Conservation (phyloP, 2,888 invertebrate species). For the Volucella zonaria region DNA sequence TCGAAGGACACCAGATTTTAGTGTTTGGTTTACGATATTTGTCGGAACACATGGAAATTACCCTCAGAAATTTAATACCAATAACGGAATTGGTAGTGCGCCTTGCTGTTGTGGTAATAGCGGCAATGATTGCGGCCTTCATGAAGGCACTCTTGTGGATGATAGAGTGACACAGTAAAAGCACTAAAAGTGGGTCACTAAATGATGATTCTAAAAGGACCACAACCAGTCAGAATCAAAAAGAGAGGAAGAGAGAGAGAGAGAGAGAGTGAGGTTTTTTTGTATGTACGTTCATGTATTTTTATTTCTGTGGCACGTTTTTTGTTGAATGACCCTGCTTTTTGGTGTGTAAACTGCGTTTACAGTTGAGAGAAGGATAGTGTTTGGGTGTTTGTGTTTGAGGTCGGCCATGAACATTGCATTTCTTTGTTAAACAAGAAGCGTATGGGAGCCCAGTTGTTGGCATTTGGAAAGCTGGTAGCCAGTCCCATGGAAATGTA, state of each 20-base stretch:
- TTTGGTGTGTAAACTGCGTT: slow-evolving; percentile 52
- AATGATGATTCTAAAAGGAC: slow-evolving; percentile 23
- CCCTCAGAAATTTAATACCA: slow-evolving; percentile 9
- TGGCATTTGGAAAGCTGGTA: background rate
- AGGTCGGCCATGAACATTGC: background rate
- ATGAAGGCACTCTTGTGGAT: slow-evolving; percentile 48
- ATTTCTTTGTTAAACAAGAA: slow-evolving; percentile 1
- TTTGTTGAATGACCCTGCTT: slow-evolving; percentile 37
- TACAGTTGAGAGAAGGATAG: slow-evolving; percentile 8
- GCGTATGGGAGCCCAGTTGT: background rate
- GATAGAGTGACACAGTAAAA: slow-evolving; percentile 61
- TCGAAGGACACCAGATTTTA: slow-evolving; percentile 48
- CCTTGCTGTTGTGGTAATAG: slow-evolving; percentile 11
- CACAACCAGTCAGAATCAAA: background rate
- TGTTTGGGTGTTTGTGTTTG: slow-evolving; percentile 8
- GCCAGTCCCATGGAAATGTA: slow-evolving; percentile 16
- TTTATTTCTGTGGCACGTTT: slow-evolving; percentile 24
- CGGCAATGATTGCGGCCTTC: slow-evolving; percentile 55
- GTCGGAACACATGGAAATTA: slow-evolving; percentile 44
- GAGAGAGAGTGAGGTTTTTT: slow-evolving; percentile 22
- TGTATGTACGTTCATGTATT: background rate
- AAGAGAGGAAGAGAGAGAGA: background rate
- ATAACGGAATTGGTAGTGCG: slow-evolving; percentile 20
- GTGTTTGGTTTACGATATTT: slow-evolving; percentile 49
- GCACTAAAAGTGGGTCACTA: slow-evolving; percentile 58